A percentile compares a stretch with the other conserved stretches of the same genome.
These are phyloP conservation scores for Galeopterus variegatus DNA, from an alignment of 2,113 vertebrate species.

Conservation along the genomic window DNA sequence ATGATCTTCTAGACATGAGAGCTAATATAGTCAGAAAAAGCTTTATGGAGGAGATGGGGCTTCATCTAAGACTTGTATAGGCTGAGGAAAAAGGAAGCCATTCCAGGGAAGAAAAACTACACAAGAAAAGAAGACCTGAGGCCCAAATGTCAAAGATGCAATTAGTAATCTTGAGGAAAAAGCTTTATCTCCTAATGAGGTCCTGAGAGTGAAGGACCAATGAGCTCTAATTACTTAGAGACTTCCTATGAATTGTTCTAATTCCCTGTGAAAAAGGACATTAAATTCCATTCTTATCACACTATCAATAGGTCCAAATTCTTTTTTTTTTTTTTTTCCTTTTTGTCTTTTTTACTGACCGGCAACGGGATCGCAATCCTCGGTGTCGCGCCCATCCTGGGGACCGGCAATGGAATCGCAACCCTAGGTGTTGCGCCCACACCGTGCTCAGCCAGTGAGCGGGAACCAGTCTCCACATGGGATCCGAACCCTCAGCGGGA, in stretches of 20 bases:
- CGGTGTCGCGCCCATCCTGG: too few species aligned
- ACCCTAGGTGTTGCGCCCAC: too few species aligned
- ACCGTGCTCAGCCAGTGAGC: too few species aligned
- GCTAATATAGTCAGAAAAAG: background rate
- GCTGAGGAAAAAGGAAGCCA: background rate
- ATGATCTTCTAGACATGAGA: background rate
- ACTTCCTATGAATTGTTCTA: background rate
- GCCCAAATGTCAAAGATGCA: background rate
- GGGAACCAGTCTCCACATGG: too few species aligned
- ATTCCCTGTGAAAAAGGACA: constrained; percentile 1
- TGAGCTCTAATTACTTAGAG: constrained; percentile 2
- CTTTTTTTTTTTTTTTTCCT: too few species aligned
- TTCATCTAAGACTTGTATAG: background rate
- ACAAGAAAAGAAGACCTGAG: background rate
- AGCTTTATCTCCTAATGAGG: background rate
- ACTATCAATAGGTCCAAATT: background rate
- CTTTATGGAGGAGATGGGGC: background rate
- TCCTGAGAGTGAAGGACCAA: background rate
- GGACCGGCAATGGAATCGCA: too few species aligned
- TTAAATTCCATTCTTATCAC: background rate
- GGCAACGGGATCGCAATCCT: too few species aligned
- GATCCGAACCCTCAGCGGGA: too few species aligned
- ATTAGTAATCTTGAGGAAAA: constrained; percentile 13
- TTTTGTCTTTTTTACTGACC: too few species aligned
- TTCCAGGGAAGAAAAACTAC: background rate